A percentile compares a stretch with the other conserved stretches of the same genome.
Evolutionary conservation across 2,113 vertebrate genomes (phyloP).

Genomic region (Pimephales promelas): DNA sequence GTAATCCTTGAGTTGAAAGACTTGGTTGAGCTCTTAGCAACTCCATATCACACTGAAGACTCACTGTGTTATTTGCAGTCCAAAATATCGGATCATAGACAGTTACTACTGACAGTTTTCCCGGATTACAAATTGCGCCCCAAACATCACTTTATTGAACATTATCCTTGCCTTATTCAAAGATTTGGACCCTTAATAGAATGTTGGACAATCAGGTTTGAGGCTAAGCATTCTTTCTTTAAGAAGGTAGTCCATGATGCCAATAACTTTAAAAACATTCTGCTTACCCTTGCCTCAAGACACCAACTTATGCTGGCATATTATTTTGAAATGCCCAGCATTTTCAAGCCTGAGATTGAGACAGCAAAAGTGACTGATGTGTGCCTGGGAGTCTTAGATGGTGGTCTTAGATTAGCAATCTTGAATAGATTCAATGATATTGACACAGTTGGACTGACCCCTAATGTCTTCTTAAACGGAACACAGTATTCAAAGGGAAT

Average conservation of each 20-base stretch:
- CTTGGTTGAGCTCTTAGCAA: slow-evolving; percentile 41
- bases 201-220: slow-evolving; percentile 57
- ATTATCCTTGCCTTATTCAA: slow-evolving; percentile 52
- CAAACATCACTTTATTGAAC: slow-evolving; percentile 53
- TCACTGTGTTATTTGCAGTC: slow-evolving; percentile 42
- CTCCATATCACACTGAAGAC: slow-evolving; percentile 40
- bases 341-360: slow-evolving; percentile 52
- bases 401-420: slow-evolving; percentile 47
- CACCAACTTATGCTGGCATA: slow-evolving; percentile 56
- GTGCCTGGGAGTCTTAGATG: slow-evolving; percentile 47
- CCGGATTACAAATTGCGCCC: slow-evolving; percentile 31
- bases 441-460: slow-evolving; percentile 45
- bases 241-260: slow-evolving; percentile 43
- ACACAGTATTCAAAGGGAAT: slow-evolving; percentile 54
- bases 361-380: slow-evolving; percentile 45
- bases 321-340: slow-evolving; percentile 53
- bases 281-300: slow-evolving; percentile 49
- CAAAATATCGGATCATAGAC: slow-evolving; percentile 54
- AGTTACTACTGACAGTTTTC: slow-evolving; percentile 48
- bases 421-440: slow-evolving; percentile 26
- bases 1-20: slow-evolving; percentile 55
- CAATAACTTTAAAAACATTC: slow-evolving; percentile 54
- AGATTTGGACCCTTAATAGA: slow-evolving; percentile 47
- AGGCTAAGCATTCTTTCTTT: too few species aligned
- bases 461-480: slow-evolving; percentile 44